Evolutionary conservation across 2,113 vertebrate species (phyloP).

Genomic region (Monarcha castaneiventris): DNA sequence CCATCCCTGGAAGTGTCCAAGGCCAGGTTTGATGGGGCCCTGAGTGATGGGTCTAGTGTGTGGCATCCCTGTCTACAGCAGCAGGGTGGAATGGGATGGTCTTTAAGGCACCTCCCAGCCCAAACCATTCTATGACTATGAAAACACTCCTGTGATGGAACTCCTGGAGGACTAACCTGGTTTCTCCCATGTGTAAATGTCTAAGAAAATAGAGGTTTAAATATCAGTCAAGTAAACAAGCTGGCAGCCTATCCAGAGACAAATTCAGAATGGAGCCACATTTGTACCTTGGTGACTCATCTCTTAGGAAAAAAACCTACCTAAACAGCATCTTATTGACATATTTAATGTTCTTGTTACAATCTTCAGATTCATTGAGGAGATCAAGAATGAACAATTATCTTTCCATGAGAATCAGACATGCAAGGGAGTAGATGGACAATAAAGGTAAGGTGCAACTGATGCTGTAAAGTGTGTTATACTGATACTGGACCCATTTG

Average conservation of each 20-base stretch:
- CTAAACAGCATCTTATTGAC: neutral
- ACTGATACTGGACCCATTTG: neutral
- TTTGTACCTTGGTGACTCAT: neutral
- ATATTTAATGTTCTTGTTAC: neutral
- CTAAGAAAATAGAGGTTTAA: neutral
- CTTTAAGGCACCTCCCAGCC: neutral
- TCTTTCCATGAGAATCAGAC: neutral
- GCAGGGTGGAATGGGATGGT: neutral
- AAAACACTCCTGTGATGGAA: neutral
- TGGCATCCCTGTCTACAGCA: neutral
- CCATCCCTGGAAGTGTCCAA: neutral
- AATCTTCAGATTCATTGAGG: neutral
- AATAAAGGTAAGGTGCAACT: neutral
- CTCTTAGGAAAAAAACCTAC: neutral
- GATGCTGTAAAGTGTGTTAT: neutral
- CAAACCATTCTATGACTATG: neutral
- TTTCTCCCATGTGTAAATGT: neutral
- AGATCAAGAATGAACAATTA: neutral
- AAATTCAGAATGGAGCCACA: neutral
- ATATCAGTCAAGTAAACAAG: neutral
- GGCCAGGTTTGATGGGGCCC: neutral
- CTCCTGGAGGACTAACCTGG: neutral
- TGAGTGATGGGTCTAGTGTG: fast-evolving
- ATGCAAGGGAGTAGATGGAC: neutral
- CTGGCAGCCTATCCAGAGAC: neutral